Evolutionary conservation across 2,888 invertebrate species (phyloP).

Genomic region (Dryobotodes eremita): DNA sequence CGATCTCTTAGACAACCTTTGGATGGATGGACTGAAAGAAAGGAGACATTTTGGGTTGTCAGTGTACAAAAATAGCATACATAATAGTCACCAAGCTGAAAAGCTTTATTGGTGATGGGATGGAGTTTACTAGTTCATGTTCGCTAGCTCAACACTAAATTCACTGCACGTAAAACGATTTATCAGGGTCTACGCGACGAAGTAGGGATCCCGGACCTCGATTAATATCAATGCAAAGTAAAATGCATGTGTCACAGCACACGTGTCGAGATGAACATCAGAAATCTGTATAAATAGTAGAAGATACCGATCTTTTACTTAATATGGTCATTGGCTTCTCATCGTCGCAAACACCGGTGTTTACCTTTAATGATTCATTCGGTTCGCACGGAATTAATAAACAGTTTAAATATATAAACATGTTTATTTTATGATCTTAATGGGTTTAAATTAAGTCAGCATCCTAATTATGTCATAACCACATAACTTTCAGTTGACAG

Average conservation of each 20-base stretch:
- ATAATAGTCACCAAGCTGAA: not conserved
- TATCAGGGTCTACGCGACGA: not conserved
- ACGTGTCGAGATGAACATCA: conserved; percentile 38
- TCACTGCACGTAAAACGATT: not conserved
- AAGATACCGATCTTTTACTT: conserved; percentile 51
- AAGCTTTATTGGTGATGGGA: not conserved
- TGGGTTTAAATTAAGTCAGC: not conserved
- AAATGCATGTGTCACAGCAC: conserved; percentile 31
- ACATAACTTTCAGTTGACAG: not conserved
- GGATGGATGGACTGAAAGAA: no score
- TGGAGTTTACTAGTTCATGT: not conserved
- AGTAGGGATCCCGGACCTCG: conserved; percentile 17
- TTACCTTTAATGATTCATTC: conserved; percentile 43
- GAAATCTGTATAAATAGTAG: conserved; percentile 25
- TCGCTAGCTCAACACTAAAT: no score
- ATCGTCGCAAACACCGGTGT: not conserved
- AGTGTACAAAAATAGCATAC: no score
- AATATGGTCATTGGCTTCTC: conserved; percentile 44
- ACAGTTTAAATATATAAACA: conserved; percentile 10
- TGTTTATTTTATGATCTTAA: conserved; percentile 5
- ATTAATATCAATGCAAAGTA: conserved; percentile 17
- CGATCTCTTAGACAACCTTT: no score
- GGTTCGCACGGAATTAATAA: conserved; percentile 17
- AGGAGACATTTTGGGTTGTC: no score
- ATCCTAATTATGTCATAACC: conserved; percentile 12